Base-by-base conservation (phyloP, 2,888 invertebrate species). In the Napeogenes inachia region DNA sequence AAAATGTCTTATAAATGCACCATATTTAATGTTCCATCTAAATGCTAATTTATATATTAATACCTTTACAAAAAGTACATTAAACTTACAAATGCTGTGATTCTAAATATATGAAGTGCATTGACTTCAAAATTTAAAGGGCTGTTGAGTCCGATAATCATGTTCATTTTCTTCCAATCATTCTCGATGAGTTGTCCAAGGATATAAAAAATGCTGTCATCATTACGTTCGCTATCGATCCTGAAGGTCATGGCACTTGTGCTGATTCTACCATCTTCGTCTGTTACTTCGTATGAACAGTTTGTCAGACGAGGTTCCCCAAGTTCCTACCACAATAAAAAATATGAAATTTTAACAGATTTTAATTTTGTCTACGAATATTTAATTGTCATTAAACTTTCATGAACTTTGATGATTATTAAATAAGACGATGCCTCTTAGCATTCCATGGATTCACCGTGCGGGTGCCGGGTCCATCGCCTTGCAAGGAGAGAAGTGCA, bases 91-190 rank as follows among this genome's bases (percentile, higher is more conserved):
- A 70, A 75, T n/a, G 92, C 93, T 46, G 78, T 84, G 2, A 93
- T 86, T 60, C 80, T 76, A 67, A 93, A 92, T 64, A 92, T 89
- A 71, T 93, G 93, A 13, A 92, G 80, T 0, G 90, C 85, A 55
- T 84, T 91, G 2, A 77, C 76, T 63, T 91, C 92, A 61, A 84
- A 92, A 69, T 91, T 78, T 2, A 92, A 73, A 3, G 85, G 68
- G 4, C 71, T 54, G 3, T 73, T 76, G 12, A 85, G 70, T 1
- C 77, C 75, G 0, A 87, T 66, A 2, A 81, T 84, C 82, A 89
- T 85, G 55, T 74, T 74, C 84, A 91, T 82, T 59, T 69, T 68
- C 68, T 73, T 75, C 83, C 82, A 79, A 35, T 80, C 75, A 21
- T 66, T 68, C 2, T 71, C 70, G 4, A 79, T 74, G 47, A 73